phyloP scores from a whole-genome alignment of 2,797 vertebrate species.

The Notolabrus celidotus region DNA sequence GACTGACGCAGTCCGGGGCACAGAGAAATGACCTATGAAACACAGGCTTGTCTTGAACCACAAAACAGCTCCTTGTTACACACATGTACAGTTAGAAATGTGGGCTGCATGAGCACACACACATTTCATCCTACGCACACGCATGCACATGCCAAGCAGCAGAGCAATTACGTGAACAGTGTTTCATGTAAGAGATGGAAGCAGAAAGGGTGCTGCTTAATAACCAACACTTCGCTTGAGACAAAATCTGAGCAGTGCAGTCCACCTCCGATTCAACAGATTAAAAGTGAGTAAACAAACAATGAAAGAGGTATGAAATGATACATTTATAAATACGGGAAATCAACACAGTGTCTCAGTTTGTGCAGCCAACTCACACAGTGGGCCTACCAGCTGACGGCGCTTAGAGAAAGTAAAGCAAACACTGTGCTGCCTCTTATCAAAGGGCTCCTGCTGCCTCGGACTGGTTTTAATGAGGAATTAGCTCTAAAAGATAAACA shows the following conservation, averaged over 20 bases:
- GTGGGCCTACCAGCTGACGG: constrained; percentile 60
- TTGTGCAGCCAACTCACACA: constrained; percentile 63
- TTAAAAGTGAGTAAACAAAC: constrained; percentile 50
- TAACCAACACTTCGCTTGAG: constrained; percentile 25
- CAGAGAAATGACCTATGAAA: constrained; percentile 72
- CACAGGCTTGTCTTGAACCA: constrained; percentile 63
- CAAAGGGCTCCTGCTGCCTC: constrained; percentile 79
- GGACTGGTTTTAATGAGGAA: constrained; percentile 80
- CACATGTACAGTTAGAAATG: constrained; percentile 50
- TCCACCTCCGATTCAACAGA: constrained; percentile 38
- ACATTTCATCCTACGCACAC: constrained; percentile 32
- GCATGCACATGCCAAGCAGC: constrained; percentile 40
- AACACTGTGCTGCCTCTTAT: constrained; percentile 71
- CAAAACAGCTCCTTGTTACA: constrained; percentile 52
- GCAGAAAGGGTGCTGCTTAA: constrained; percentile 39
- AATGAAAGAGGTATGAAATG: constrained; percentile 39
- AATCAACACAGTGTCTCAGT: constrained; percentile 52
- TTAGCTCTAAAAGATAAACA: constrained; percentile 76
- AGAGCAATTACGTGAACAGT: constrained; percentile 56
- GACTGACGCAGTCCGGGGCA: constrained; percentile 46
- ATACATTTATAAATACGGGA: constrained; percentile 56
- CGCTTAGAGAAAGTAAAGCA: constrained; percentile 68
- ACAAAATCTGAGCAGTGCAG: constrained; percentile 24
- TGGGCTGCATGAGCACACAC: constrained; percentile 14
- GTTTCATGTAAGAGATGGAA: constrained; percentile 49